A percentile compares a stretch with the other conserved stretches of the same genome.
Conservation (phyloP, 2,797 vertebrate genomes). For the Thalassophryne amazonica region DNA sequence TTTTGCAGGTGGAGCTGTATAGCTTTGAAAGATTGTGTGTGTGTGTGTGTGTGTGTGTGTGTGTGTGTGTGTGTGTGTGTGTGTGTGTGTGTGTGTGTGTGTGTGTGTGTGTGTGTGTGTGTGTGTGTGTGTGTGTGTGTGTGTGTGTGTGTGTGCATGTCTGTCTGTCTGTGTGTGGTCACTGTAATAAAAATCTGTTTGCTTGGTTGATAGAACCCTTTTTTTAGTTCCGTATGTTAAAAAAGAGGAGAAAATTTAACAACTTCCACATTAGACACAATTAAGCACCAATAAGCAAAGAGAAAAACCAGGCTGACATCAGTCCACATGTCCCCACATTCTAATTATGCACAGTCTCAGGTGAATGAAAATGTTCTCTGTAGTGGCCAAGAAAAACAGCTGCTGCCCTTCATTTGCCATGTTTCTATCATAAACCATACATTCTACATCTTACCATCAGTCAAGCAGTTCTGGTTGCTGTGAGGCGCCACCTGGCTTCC, state of each 20-base stretch:
- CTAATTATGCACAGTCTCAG: conserved; percentile 55
- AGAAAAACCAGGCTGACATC: conserved; percentile 52
- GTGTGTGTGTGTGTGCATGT: too few species aligned
- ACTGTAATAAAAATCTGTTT: too few species aligned
- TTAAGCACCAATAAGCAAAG: conserved; percentile 47
- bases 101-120: too few species aligned
- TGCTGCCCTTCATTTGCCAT: conserved; percentile 46
- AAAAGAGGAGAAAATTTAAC: conserved; percentile 20
- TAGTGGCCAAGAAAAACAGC: conserved; percentile 65
- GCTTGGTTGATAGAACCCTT: too few species aligned
- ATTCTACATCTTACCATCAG: conserved; percentile 56
- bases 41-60: too few species aligned
- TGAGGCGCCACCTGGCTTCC: conserved; percentile 57
- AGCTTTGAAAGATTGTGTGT: too few species aligned
- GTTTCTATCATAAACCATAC: conserved; percentile 58
- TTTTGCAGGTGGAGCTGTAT: too few species aligned
- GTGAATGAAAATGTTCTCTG: conserved; percentile 51
- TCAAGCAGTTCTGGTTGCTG: conserved; percentile 43
- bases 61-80: too few species aligned
- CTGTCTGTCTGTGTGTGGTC: too few species aligned
- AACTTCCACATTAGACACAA: conserved; percentile 27
- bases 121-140: too few species aligned
- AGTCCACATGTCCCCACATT: conserved; percentile 43
- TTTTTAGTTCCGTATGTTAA: too few species aligned
- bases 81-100: too few species aligned